phyloP scores from a whole-genome alignment of 2,888 invertebrate species.

The Idaea dimidiata region DNA sequence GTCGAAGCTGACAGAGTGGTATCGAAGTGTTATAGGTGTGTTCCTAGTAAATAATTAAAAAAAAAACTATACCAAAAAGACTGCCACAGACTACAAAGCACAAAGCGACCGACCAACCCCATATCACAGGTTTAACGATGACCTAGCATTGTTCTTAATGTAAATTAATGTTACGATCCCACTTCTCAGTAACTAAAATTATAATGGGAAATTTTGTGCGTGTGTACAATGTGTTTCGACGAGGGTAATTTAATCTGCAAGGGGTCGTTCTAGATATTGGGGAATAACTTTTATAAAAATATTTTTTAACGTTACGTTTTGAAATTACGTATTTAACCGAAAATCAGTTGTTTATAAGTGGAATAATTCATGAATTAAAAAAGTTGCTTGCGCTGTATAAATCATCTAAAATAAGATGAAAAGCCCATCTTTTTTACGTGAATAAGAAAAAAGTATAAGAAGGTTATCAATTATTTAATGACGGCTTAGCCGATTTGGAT shows the following conservation, averaged over 20 bases:
- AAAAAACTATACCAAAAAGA: neutral
- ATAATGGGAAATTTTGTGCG: neutral
- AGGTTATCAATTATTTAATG: too few relatives aligned
- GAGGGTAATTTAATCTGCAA: neutral
- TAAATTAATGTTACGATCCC: conserved; percentile 20
- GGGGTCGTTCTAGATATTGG: neutral
- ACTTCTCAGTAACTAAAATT: neutral
- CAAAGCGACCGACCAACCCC: conserved; percentile 9
- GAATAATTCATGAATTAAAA: too few relatives aligned
- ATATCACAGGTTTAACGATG: conserved; percentile 13
- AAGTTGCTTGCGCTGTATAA: too few relatives aligned
- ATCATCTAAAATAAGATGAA: too few relatives aligned
- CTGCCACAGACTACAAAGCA: neutral
- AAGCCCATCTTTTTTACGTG: too few relatives aligned
- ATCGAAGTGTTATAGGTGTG: too few relatives aligned
- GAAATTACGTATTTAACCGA: too few relatives aligned
- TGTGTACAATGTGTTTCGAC: neutral
- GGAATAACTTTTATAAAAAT: neutral
- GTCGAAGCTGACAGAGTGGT: too few relatives aligned
- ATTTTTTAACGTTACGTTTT: too few relatives aligned
- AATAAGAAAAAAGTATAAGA: too few relatives aligned
- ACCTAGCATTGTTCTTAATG: conserved; percentile 15
- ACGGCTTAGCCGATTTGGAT: too few relatives aligned
- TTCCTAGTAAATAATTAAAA: neutral
- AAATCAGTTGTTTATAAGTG: too few relatives aligned